These are phyloP conservation scores for Baronia brevicornis DNA, from an alignment of 2,888 invertebrate species.

Conservation along the genomic window DNA sequence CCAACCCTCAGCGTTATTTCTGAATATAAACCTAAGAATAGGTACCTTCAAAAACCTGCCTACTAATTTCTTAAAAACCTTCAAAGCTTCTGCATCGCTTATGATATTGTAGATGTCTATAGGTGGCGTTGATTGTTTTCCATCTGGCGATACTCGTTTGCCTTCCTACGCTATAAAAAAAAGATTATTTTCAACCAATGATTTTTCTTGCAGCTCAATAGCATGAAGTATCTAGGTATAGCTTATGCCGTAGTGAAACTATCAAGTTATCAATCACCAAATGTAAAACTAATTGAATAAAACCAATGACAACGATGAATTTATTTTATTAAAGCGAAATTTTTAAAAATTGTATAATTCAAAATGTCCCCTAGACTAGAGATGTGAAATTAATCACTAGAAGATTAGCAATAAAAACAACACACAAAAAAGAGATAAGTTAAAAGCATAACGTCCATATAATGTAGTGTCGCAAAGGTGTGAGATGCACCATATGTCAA, in stretches of 20 bases:
- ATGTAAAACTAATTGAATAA: slow-evolving; percentile 9
- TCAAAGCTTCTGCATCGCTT: too few relatives aligned
- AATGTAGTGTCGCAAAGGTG: slow-evolving; percentile 4
- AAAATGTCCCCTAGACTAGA: not conserved
- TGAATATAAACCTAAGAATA: too few relatives aligned
- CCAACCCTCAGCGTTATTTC: too few relatives aligned
- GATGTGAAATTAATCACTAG: slow-evolving; percentile 23
- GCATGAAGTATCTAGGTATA: slow-evolving; percentile 7
- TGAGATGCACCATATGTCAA: slow-evolving; percentile 10
- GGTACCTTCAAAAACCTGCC: too few relatives aligned
- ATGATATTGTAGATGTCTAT: too few relatives aligned
- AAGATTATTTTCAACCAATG: slow-evolving; percentile 7
- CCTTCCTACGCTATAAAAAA: too few relatives aligned
- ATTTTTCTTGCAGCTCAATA: slow-evolving; percentile 10
- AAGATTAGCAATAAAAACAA: slow-evolving; percentile 32
- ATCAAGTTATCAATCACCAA: slow-evolving; percentile 10
- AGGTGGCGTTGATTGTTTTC: too few relatives aligned
- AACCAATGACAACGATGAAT: slow-evolving; percentile 2
- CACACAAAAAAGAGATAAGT: slow-evolving; percentile 31
- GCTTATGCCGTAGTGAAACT: slow-evolving; percentile 1
- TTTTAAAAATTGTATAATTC: slow-evolving; percentile 3
- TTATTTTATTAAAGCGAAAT: slow-evolving; percentile 2
- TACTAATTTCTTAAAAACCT: too few relatives aligned
- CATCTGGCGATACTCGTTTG: too few relatives aligned
- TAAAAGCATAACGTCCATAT: slow-evolving; percentile 34